Conservation (phyloP, 2,113 vertebrate species). For the Ahaetulla prasina region DNA sequence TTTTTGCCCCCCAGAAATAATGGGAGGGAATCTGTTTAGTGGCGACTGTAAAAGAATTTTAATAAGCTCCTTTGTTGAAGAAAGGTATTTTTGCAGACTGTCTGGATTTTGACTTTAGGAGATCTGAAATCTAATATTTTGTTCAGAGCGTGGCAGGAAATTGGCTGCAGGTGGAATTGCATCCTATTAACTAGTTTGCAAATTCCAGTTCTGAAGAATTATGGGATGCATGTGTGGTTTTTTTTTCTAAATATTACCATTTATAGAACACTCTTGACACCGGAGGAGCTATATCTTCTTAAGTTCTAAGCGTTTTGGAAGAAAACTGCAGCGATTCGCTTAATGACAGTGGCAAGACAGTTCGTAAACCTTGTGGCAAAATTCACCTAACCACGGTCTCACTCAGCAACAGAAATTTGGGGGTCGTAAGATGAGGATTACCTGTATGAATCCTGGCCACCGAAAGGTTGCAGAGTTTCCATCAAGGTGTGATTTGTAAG, state of each 20-base stretch:
- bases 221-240: no score
- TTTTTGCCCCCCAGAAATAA: background rate
- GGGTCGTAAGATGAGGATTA: no score
- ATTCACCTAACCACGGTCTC: no score
- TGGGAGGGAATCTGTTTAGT: background rate
- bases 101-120: background rate
- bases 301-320: background rate
- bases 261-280: rapidly evolving
- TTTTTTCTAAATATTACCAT: background rate
- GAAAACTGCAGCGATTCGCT: no score
- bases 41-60: background rate
- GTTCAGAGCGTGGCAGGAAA: background rate
- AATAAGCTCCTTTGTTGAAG: background rate
- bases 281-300: background rate
- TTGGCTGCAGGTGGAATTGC: background rate
- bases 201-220: background rate
- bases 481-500: no score
- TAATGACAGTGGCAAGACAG: no score
- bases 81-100: background rate
- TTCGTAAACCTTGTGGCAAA: no score
- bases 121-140: background rate
- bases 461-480: no score
- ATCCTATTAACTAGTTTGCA: background rate
- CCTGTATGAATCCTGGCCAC: no score
- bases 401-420: no score